A percentile compares a stretch with the other conserved stretches of the same genome.
phyloP scores from a whole-genome alignment of 2,888 invertebrate species.

The Suillia variegata region DNA sequence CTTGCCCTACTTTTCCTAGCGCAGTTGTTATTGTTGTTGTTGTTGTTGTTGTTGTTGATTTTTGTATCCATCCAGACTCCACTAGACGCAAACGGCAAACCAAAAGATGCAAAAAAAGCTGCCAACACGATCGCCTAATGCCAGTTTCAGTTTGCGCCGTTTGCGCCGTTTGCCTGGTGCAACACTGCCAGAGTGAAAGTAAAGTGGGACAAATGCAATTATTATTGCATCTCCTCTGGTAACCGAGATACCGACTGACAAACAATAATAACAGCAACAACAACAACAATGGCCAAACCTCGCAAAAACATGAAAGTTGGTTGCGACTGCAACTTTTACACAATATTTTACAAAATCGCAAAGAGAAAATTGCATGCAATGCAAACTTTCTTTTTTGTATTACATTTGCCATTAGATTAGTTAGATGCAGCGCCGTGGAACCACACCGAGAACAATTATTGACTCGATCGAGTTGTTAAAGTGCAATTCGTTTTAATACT shows the following conservation, averaged over 20 bases:
- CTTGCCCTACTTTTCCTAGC: slow-evolving; percentile 57
- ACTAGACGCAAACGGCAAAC: slow-evolving; percentile 34
- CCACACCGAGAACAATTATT: background rate
- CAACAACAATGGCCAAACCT: background rate
- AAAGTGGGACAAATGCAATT: slow-evolving; percentile 58
- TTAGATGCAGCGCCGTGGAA: background rate
- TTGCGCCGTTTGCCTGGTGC: slow-evolving; percentile 28
- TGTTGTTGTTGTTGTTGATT: too few relatives aligned
- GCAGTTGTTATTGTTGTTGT: too few relatives aligned
- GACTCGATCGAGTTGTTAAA: too few relatives aligned
- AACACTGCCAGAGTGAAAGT: slow-evolving; percentile 56
- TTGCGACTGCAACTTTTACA: slow-evolving; percentile 45
- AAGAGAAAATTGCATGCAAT: slow-evolving; percentile 53
- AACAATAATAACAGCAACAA: slow-evolving; percentile 10
- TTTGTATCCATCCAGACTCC: slow-evolving; percentile 14
- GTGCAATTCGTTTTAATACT: slow-evolving; percentile 7
- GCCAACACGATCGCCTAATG: slow-evolving; percentile 43
- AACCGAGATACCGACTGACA: slow-evolving; percentile 49
- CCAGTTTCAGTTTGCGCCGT: too few relatives aligned
- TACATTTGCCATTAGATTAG: slow-evolving; percentile 33
- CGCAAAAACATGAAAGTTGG: slow-evolving; percentile 41
- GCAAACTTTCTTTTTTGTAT: slow-evolving; percentile 46
- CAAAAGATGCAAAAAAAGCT: slow-evolving; percentile 37
- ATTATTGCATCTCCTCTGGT: slow-evolving; percentile 53
- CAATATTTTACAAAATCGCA: slow-evolving; percentile 52